Evolutionary conservation across 1,140 invertebrate genomes (phyloP).

Genomic region (Pogonomyrmex californicus): DNA sequence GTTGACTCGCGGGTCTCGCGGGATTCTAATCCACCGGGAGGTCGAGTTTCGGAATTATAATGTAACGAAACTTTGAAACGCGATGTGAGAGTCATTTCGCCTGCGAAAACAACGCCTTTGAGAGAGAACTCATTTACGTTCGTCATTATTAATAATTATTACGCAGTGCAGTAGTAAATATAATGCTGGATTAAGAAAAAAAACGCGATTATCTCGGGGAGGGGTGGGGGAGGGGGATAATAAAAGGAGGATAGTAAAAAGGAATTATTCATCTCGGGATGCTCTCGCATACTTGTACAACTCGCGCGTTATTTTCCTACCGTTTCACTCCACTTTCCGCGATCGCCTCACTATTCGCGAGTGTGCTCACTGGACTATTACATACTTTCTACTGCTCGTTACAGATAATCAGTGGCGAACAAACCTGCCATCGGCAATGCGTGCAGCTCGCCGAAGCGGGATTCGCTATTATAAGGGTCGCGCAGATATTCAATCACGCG

Average conservation of each 20-base stretch:
- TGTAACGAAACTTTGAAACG: background rate
- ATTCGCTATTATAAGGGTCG: background rate
- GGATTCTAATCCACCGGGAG: background rate
- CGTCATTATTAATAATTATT: slow-evolving; percentile 14
- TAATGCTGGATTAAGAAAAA: background rate
- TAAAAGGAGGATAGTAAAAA: background rate
- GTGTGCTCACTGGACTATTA: slow-evolving; percentile 65
- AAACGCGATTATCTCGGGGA: background rate
- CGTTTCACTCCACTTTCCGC: slow-evolving; percentile 58
- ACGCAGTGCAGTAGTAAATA: background rate
- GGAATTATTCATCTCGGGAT: slow-evolving; percentile 25
- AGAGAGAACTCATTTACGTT: background rate
- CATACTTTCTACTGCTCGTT: slow-evolving; percentile 61
- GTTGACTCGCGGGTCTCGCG: background rate
- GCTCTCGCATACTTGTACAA: slow-evolving; percentile 26
- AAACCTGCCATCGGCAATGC: slow-evolving; percentile 46
- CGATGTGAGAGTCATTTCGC: background rate
- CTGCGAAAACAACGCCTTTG: background rate
- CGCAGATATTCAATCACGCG: slow-evolving; percentile 18
- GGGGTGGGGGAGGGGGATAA: no score
- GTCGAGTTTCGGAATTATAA: background rate
- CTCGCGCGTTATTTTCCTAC: slow-evolving; percentile 25
- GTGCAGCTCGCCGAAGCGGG: slow-evolving; percentile 18
- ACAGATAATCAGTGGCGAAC: slow-evolving; percentile 58
- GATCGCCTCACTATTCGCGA: slow-evolving; percentile 52